Evolutionary conservation across 2,113 vertebrate species (phyloP).

Genomic region (Ochotona curzoniae): DNA sequence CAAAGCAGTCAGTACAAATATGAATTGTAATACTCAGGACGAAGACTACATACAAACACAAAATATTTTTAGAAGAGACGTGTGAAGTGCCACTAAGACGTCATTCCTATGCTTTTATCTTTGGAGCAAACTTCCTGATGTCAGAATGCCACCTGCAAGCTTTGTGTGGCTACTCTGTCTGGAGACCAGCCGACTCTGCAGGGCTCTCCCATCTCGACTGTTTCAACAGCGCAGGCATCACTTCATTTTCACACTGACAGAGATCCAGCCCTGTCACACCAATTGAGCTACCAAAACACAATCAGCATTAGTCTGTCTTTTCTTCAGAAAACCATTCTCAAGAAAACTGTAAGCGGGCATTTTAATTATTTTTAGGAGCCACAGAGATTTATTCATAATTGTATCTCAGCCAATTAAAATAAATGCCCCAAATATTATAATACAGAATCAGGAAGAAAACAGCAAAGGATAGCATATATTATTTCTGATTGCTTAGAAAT

Average conservation of each 20-base stretch:
- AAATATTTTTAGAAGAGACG: background rate
- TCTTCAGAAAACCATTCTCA: conserved; percentile 39
- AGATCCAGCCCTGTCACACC: background rate
- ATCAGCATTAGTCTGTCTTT: conserved; percentile 24
- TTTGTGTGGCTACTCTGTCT: background rate
- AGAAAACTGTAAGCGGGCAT: conserved; percentile 22
- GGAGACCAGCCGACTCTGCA: background rate
- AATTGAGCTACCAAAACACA: conserved; percentile 15
- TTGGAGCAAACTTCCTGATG: conserved; percentile 51
- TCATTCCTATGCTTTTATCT: conserved; percentile 22
- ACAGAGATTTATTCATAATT: conserved; percentile 40
- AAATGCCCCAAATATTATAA: conserved; percentile 73
- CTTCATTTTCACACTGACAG: background rate
- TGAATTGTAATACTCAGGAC: background rate
- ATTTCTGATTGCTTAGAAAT: conserved; percentile 33
- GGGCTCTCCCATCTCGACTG: background rate
- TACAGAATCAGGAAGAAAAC: conserved; percentile 23
- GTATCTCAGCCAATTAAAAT: conserved; percentile 70
- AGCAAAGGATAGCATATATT: background rate
- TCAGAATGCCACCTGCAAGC: background rate
- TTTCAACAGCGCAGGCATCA: background rate
- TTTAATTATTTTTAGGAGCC: conserved; percentile 77
- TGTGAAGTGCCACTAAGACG: background rate
- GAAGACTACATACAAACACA: conserved; percentile 7
- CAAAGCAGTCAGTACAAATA: background rate